Base-by-base conservation (phyloP, 2,888 invertebrate genomes). In the Argyresthia goedartella region DNA sequence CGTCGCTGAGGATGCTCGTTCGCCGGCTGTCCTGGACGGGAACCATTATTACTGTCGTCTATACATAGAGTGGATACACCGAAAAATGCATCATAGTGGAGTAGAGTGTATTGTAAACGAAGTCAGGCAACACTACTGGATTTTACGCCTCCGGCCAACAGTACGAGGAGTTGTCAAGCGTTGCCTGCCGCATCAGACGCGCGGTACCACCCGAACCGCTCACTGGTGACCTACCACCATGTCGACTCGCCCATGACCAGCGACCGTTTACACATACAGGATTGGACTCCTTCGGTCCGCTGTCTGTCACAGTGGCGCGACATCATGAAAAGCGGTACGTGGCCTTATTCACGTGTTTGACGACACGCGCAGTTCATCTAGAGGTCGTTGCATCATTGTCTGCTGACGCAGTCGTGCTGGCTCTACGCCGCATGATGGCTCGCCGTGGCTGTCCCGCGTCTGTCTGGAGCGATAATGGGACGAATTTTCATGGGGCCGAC, bases 401-500 rank as follows among this genome's bases (percentile, higher is more conserved):
- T 34, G 16, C 50, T 4, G 50, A 50, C 25, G 14, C 50, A 6
- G 35, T 42, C 13, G 8, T 50, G 8, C 13, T 50, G 16, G 50
- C 50, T 6, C 9, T 50, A 4, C 15, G 50, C 2, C 50, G 50
- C 8, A 41, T 50, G 41, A 25, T 42, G 16, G 25, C 16, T 8
- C 41, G 50, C 4, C 14, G 50, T 4, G 46, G 33, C 4, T 43
- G 39, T 2, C 54, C 54, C 1, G 33, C 54, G 1, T 49, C 45
- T 25, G 10, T 54, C 1, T 49, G 49, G 50, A 42, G 43, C 6
- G 54, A 54, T 49, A 41, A 53, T 10, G 54, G 50, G 10, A 52
- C 52, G 47, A 52, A 52, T 49, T 41, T 54, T 16, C 33, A 25
- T 1, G 52, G 54, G 13, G 54, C 54, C 7, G 54, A 48, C 49